phyloP scores from a whole-genome alignment of 2,113 vertebrate genomes.

The Alaudala cheleensis region DNA sequence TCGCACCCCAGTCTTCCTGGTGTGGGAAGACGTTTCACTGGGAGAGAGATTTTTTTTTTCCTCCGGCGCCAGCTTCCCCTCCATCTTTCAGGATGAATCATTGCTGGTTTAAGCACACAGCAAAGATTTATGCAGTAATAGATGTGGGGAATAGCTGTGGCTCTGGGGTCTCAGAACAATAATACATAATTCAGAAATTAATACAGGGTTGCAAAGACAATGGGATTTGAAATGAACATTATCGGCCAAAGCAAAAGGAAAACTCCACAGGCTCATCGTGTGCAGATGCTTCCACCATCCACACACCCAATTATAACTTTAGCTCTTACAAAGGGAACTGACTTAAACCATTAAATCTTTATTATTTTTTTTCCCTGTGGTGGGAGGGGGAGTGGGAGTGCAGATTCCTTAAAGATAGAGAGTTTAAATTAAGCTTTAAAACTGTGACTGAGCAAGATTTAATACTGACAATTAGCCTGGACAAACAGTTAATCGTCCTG shows the following conservation, averaged over 20 bases:
- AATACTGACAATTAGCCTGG: conserved; percentile 74
- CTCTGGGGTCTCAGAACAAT: conserved; percentile 51
- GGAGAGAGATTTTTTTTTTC: neutral
- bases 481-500: conserved; percentile 71
- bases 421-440: conserved; percentile 78
- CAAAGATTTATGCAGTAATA: conserved; percentile 58
- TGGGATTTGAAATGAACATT: conserved; percentile 39
- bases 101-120: conserved; percentile 32
- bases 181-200: conserved; percentile 70
- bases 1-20: too few relatives aligned
- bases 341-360: conserved; percentile 68
- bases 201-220: conserved; percentile 52
- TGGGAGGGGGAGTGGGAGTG: conserved; percentile 56
- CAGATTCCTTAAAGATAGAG: conserved; percentile 74
- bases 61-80: neutral
- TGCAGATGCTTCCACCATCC: conserved; percentile 36
- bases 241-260: conserved; percentile 28
- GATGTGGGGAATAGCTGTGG: conserved; percentile 47
- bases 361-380: conserved; percentile 41
- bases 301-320: conserved; percentile 44
- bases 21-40: too few relatives aligned
- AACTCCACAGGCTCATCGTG: conserved; percentile 19
- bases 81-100: conserved; percentile 38
- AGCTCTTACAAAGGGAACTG: conserved; percentile 44
- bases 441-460: conserved; percentile 73